phyloP scores from a whole-genome alignment of 2,888 invertebrate genomes.

The Philereme transversata region DNA sequence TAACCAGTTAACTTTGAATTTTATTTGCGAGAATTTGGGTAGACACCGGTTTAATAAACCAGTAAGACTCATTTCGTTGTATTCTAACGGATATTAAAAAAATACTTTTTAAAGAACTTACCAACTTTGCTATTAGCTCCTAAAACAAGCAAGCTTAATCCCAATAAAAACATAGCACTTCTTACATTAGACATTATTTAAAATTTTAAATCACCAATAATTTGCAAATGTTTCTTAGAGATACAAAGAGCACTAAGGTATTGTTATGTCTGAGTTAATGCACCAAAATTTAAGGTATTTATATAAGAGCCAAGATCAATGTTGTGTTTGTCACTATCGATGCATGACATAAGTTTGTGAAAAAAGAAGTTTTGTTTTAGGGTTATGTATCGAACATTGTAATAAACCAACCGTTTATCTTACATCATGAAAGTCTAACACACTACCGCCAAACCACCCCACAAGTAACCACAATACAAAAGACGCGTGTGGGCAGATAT shows the following conservation, averaged over 20 bases:
- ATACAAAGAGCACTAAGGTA: not conserved
- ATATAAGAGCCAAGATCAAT: constrained; percentile 14
- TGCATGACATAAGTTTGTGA: not conserved
- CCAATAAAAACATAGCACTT: constrained; percentile 21
- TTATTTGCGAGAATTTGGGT: too few species aligned
- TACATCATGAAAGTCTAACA: too few species aligned
- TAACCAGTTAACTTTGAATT: too few species aligned
- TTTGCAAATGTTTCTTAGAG: not conserved
- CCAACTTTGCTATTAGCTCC: constrained; percentile 10
- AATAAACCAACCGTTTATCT: not conserved
- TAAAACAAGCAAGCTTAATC: constrained; percentile 19
- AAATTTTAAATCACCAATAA: not conserved
- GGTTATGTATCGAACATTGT: not conserved
- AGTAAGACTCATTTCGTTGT: too few species aligned
- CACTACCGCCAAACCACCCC: too few species aligned
- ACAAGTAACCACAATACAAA: too few species aligned
- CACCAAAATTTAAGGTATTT: constrained; percentile 9
- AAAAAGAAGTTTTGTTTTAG: constrained; percentile 1
- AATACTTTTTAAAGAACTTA: constrained; percentile 11
- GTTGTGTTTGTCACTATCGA: constrained; percentile 9
- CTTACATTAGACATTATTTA: constrained; percentile 8
- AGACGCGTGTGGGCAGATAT: too few species aligned
- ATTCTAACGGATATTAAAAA: too few species aligned
- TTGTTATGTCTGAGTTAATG: constrained; percentile 3
- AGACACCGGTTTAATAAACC: too few species aligned